Conservation (phyloP, 2,797 vertebrate species). For the Ispidina picta region DNA sequence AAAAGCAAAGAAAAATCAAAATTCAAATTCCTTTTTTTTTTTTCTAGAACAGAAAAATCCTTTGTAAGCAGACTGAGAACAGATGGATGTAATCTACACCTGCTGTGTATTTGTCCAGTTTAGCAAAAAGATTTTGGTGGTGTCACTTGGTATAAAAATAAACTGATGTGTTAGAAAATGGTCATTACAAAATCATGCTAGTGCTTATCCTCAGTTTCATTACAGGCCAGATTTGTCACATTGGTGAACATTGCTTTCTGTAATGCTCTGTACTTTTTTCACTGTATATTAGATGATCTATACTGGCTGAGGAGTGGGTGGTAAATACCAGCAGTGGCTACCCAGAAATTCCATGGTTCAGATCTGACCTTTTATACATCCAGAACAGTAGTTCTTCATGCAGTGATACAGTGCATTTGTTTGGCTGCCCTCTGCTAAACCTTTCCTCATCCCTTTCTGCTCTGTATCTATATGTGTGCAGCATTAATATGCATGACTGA, state of each 20-base stretch:
- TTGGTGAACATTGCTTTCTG: not conserved
- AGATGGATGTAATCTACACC: slow-evolving; percentile 12
- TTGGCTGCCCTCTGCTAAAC: not conserved
- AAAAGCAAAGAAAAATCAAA: not conserved
- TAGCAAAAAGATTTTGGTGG: slow-evolving; percentile 6
- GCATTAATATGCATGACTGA: not conserved
- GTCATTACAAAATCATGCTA: not conserved
- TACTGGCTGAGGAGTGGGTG: not conserved
- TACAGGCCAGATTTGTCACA: not conserved
- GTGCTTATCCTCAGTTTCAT: not conserved
- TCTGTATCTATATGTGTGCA: not conserved
- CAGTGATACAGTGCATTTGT: not conserved
- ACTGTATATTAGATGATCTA: not conserved
- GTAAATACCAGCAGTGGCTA: not conserved
- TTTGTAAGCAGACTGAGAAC: not conserved
- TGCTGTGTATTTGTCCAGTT: slow-evolving; percentile 44
- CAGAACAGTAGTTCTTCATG: not conserved
- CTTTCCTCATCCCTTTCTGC: not conserved
- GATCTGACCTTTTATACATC: not conserved
- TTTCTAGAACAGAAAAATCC: not conserved
- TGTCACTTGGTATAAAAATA: slow-evolving; percentile 6
- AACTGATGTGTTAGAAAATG: not conserved
- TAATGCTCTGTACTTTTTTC: not conserved
- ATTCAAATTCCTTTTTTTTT: not conserved
- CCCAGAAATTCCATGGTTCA: not conserved